Conservation (phyloP, 1,140 invertebrate species). For the Phthorimaea operculella region DNA sequence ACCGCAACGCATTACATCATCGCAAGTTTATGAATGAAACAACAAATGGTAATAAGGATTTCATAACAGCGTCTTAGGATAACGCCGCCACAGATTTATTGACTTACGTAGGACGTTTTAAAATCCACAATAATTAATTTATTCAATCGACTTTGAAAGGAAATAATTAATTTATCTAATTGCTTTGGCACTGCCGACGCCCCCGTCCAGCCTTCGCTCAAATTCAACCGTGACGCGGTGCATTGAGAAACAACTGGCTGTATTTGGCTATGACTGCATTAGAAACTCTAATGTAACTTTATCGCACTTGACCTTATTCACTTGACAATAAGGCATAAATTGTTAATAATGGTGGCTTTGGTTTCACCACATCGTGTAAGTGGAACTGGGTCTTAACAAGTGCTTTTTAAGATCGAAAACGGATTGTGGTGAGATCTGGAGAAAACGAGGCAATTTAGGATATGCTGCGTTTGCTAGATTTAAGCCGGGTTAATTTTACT, state of each 20-base stretch:
- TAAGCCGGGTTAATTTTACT: not conserved
- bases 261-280: conserved; percentile 50
- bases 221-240: conserved; percentile 54
- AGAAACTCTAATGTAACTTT: conserved; percentile 8
- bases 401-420: not conserved
- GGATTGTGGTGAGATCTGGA: not conserved
- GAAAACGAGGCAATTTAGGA: not conserved
- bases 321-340: conserved; percentile 6
- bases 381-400: not conserved
- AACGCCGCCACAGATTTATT: not conserved
- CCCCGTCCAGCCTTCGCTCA: conserved; percentile 56
- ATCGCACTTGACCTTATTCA: conserved; percentile 8
- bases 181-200: conserved; percentile 49
- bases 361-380: not conserved
- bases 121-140: conserved; percentile 12
- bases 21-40: too few relatives aligned
- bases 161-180: conserved; percentile 61
- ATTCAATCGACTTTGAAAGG: conserved; percentile 43
- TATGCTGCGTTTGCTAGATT: not conserved
- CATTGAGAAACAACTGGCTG: conserved; percentile 39
- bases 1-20: too few relatives aligned
- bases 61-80: not conserved
- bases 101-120: not conserved
- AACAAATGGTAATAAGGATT: not conserved
- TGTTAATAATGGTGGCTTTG: not conserved